Evolutionary conservation across 2,797 vertebrate genomes (phyloP).

Genomic region (Myiothlypis coronata): DNA sequence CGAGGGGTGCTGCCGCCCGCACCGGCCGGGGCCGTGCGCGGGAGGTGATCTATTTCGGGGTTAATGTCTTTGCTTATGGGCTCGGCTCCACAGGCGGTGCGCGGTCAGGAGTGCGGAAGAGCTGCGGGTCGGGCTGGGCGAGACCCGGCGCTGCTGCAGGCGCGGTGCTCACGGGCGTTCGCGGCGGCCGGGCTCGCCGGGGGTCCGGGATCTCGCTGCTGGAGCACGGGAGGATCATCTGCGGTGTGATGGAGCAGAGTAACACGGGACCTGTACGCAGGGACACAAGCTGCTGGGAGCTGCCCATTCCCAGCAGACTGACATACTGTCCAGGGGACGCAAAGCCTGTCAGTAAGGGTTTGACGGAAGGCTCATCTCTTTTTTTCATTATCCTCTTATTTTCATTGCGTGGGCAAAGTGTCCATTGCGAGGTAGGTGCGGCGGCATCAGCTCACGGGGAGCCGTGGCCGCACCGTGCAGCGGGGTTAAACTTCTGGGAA

Average conservation of each 20-base stretch:
- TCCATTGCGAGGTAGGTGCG: rapidly evolving
- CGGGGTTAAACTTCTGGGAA: neutral
- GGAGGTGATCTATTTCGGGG: neutral
- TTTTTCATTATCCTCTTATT: neutral
- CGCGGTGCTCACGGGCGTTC: neutral
- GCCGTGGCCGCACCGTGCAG: neutral
- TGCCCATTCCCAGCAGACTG: neutral
- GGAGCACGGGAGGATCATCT: rapidly evolving
- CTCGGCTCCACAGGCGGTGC: neutral
- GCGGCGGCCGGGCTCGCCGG: too few relatives aligned
- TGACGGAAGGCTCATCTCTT: neutral
- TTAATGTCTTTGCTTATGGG: neutral
- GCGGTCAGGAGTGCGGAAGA: neutral
- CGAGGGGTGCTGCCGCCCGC: neutral
- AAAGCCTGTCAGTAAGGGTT: neutral
- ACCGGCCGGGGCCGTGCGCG: neutral
- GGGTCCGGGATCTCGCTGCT: rapidly evolving
- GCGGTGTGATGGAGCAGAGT: neutral
- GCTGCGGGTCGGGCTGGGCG: neutral
- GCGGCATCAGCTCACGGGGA: neutral
- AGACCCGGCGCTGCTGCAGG: neutral
- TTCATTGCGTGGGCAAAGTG: neutral
- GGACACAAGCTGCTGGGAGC: neutral
- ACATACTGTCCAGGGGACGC: neutral
- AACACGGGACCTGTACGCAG: neutral